A percentile compares a stretch with the other conserved stretches of the same genome.
Conservation (phyloP, 2,888 invertebrate genomes). For the Drosophila quinaria region DNA sequence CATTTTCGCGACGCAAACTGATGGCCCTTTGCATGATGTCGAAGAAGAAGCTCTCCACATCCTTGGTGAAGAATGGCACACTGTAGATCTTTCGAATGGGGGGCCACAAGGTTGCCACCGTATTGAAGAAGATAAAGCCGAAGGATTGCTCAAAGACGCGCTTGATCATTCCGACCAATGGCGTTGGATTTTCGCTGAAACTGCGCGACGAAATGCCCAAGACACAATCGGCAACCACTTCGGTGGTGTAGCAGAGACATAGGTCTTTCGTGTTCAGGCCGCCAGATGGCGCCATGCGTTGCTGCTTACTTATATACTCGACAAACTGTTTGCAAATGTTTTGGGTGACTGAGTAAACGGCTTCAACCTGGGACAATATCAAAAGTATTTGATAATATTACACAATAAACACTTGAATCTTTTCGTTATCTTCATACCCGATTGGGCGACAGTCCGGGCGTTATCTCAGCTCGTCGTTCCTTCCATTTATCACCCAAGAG, state of each 20-base stretch:
- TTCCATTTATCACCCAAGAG: conserved; percentile 86
- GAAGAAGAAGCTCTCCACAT: conserved; percentile 87
- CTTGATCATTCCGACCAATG: conserved; percentile 78
- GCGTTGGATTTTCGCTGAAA: conserved; percentile 77
- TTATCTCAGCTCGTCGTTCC: conserved; percentile 86
- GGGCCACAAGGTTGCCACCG: conserved; percentile 78
- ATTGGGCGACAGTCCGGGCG: conserved; percentile 86
- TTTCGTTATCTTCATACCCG: conserved; percentile 81
- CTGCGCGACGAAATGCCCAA: conserved; percentile 86
- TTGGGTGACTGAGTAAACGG: conserved; percentile 86
- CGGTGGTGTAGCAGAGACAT: conserved; percentile 83
- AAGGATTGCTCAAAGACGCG: conserved; percentile 78
- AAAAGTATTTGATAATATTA: neutral
- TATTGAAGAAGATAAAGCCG: conserved; percentile 55
- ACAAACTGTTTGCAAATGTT: conserved; percentile 85
- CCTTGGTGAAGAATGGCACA: conserved; percentile 81
- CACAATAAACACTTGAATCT: too few species aligned
- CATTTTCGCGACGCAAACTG: conserved; percentile 61
- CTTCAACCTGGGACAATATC: conserved; percentile 78
- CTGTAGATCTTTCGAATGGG: conserved; percentile 67
- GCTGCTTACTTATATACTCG: conserved; percentile 83
- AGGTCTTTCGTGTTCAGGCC: conserved; percentile 85
- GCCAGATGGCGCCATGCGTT: conserved; percentile 66
- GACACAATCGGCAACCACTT: conserved; percentile 85
- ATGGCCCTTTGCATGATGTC: conserved; percentile 74